Percentiles rank a stretch among this genome's conserved stretches.
Conservation (phyloP, 2,888 invertebrate genomes). For the Parelbella ahira region DNA sequence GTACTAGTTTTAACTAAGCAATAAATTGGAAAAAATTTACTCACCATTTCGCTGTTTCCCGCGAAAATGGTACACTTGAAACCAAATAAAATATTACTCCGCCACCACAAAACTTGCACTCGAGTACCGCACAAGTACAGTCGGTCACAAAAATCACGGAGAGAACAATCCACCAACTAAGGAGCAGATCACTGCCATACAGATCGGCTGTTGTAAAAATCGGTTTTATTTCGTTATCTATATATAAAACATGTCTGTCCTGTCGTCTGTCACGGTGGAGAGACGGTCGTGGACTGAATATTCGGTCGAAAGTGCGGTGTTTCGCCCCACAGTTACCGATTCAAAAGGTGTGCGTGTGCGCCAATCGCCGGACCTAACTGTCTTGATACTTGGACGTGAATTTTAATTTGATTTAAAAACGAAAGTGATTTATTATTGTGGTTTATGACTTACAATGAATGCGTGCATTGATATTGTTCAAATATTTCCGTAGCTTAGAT, state of each 20-base stretch:
- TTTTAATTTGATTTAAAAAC: conserved; percentile 65
- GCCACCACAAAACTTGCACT: conserved; percentile 47
- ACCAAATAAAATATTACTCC: conserved; percentile 36
- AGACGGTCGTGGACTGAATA: conserved; percentile 74
- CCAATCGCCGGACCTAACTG: conserved; percentile 59
- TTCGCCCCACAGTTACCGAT: conserved; percentile 55
- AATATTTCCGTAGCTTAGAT: too few species aligned
- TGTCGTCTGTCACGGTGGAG: conserved; percentile 63
- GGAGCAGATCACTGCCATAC: conserved; percentile 33
- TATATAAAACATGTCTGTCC: conserved; percentile 51
- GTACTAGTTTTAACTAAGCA: too few species aligned
- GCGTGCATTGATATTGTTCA: too few species aligned
- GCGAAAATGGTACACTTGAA: conserved; percentile 40
- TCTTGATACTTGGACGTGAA: conserved; percentile 67
- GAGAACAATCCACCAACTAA: conserved; percentile 28
- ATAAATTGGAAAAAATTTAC: conserved; percentile 31
- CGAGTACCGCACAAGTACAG: conserved; percentile 41
- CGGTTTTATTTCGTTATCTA: conserved; percentile 36
- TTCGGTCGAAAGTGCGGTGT: conserved; percentile 52
- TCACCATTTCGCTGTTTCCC: conserved; percentile 63
- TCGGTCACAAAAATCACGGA: conserved; percentile 41
- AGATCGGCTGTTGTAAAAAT: conserved; percentile 14
- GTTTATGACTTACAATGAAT: too few species aligned
- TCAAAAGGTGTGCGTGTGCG: conserved; percentile 63
- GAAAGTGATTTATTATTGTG: conserved; percentile 51